These are phyloP conservation scores for Calonectris borealis DNA, from an alignment of 2,113 vertebrate species.

Conservation along the genomic window DNA sequence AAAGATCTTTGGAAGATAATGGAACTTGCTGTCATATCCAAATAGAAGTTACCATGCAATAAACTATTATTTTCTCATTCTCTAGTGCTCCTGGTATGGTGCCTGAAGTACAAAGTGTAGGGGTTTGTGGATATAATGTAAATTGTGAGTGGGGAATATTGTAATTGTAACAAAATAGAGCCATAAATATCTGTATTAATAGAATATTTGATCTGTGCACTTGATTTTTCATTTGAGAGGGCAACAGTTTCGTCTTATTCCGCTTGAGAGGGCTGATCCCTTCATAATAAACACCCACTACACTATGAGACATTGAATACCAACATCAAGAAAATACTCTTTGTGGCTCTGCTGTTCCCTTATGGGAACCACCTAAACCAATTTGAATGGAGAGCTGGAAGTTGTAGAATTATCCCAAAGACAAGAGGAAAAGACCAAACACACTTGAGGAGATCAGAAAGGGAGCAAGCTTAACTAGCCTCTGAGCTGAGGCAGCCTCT, in stretches of 20 bases:
- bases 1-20: background rate
- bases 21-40: background rate
- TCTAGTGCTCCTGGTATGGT: background rate
- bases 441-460: background rate
- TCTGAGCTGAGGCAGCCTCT: background rate
- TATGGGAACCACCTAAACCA: background rate
- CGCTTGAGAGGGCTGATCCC: background rate
- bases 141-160: background rate
- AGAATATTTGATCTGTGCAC: background rate
- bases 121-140: background rate
- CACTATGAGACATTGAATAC: background rate
- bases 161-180: background rate
- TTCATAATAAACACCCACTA: background rate
- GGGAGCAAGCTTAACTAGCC: background rate
- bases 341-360: background rate
- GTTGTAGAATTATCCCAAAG: background rate
- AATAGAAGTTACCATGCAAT: background rate
- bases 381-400: background rate
- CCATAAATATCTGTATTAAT: background rate
- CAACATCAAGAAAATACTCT: background rate
- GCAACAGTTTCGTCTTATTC: background rate
- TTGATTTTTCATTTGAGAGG: constrained; percentile 28
- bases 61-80: background rate
- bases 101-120: background rate
- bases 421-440: background rate